A percentile compares a stretch with the other conserved stretches of the same genome.
phyloP scores from a whole-genome alignment of 2,888 invertebrate species.

The Allophyes oxyacanthae region DNA sequence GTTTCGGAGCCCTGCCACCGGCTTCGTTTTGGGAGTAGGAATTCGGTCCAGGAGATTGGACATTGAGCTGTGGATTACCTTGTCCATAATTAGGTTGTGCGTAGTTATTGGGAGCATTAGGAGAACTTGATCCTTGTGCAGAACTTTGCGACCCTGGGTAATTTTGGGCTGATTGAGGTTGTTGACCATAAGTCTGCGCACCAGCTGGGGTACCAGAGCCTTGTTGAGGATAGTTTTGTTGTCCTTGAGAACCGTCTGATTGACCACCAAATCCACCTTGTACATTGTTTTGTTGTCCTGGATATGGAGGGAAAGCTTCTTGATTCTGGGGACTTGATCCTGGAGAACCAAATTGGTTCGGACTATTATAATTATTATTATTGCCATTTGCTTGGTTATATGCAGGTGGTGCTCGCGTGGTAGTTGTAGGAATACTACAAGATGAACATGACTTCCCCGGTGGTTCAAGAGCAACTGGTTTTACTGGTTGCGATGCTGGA shows the following conservation, averaged over 20 bases:
- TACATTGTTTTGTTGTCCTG: constrained; percentile 9
- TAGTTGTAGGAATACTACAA: constrained; percentile 89
- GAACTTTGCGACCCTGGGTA: constrained; percentile 15
- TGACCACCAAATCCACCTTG: constrained; percentile 3
- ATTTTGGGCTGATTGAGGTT: constrained; percentile 19
- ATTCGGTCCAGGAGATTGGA: constrained; percentile 29
- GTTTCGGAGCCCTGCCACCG: constrained; percentile 64
- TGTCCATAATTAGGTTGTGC: constrained; percentile 5
- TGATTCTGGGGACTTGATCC: constrained; percentile 15
- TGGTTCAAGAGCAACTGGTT: constrained; percentile 65
- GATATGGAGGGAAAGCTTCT: constrained; percentile 9
- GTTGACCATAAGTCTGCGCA: constrained; percentile 3
- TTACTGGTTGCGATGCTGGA: constrained; percentile 22
- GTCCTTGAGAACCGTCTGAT: constrained; percentile 13
- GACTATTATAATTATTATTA: constrained; percentile 33
- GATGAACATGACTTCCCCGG: constrained; percentile 88
- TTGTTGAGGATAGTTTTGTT: constrained; percentile 24
- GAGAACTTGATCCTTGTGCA: constrained; percentile 6
- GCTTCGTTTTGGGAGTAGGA: constrained; percentile 21
- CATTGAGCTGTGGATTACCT: constrained; percentile 14
- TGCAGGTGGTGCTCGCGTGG: constrained; percentile 68
- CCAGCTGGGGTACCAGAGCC: background rate
- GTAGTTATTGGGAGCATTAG: constrained; percentile 14
- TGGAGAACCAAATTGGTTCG: constrained; percentile 17
- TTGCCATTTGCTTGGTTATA: constrained; percentile 25